Conservation (phyloP, 2,113 vertebrate genomes). For the Mustelus asterias region DNA sequence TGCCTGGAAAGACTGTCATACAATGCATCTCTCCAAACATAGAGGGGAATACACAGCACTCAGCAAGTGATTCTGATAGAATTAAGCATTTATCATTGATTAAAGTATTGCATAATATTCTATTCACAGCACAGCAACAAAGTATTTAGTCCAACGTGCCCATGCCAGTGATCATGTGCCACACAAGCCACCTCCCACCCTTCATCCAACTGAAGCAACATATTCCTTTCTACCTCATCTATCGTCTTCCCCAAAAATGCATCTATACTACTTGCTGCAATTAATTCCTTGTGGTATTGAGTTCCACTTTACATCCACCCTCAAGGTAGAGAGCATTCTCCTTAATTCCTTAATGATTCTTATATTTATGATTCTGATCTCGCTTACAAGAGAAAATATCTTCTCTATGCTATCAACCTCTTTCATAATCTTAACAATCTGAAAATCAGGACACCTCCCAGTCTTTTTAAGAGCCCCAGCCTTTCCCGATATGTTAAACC, state of each 20-base stretch:
- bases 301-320: not conserved
- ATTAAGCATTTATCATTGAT: not conserved
- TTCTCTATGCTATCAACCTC: not conserved
- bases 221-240: not conserved
- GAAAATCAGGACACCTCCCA: too few species aligned
- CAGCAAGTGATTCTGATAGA: not conserved
- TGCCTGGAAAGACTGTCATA: not conserved
- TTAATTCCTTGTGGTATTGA: not conserved
- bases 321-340: not conserved
- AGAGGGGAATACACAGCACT: not conserved
- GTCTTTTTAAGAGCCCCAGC: not conserved
- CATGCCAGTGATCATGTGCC: not conserved
- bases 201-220: not conserved
- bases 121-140: not conserved
- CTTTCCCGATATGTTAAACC: not conserved
- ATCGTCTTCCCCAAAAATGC: not conserved
- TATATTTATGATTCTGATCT: not conserved
- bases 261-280: not conserved
- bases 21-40: not conserved
- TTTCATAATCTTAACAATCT: not conserved
- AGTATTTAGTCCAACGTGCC: not conserved
- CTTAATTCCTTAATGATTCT: not conserved
- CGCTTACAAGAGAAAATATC: constrained; percentile 8
- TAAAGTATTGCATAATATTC: not conserved
- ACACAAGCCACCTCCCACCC: not conserved